Conservation (phyloP, 2,113 vertebrate genomes). For the Alexandromys fortis region DNA sequence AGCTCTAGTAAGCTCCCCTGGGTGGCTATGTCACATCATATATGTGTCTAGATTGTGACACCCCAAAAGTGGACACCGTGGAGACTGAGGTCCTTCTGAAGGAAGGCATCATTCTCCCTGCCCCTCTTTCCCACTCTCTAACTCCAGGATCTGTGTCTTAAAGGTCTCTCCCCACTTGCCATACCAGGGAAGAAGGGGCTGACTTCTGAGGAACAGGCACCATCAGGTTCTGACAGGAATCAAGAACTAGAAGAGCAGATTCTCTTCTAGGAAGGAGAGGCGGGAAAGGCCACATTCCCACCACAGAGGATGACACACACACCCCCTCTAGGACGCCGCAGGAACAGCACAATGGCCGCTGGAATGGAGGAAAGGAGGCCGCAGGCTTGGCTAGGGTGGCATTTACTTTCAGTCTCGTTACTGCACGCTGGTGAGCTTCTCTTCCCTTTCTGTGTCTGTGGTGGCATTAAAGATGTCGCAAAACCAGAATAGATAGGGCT, state of each 20-base stretch:
- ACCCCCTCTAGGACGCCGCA: background rate
- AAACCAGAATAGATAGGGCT: background rate
- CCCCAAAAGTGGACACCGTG: background rate
- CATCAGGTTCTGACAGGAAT: background rate
- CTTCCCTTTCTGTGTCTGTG: background rate
- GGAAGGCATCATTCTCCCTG: background rate
- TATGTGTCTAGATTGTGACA: background rate
- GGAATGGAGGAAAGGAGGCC: background rate
- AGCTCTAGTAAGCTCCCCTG: background rate
- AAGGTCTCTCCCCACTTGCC: background rate
- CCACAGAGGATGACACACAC: background rate
- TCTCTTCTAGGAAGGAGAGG: background rate
- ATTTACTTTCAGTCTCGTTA: background rate
- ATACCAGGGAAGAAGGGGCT: background rate
- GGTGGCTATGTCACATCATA: background rate
- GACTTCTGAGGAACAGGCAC: background rate
- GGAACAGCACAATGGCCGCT: background rate
- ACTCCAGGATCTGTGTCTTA: background rate
- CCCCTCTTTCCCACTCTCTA: background rate
- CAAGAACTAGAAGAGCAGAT: background rate
- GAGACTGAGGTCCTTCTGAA: background rate
- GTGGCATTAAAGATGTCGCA: background rate
- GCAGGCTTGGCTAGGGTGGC: background rate
- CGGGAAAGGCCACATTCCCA: background rate
- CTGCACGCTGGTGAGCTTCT: background rate